These are phyloP conservation scores for Eclectus roratus DNA, from an alignment of 2,113 vertebrate genomes.

Conservation along the genomic window DNA sequence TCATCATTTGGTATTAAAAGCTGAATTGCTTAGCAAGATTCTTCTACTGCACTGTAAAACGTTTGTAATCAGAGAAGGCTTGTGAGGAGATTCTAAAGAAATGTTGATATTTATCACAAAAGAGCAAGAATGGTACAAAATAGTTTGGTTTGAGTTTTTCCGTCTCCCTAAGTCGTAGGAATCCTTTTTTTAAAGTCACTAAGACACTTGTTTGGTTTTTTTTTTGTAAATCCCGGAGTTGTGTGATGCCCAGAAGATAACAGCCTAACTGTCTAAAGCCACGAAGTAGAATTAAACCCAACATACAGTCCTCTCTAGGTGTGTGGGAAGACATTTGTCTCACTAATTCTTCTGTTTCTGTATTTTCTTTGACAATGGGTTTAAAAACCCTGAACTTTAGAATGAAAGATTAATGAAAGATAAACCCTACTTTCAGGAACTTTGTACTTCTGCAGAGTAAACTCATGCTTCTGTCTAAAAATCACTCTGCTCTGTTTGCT, in stretches of 20 bases:
- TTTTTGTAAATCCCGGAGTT: neutral
- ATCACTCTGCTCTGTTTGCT: neutral
- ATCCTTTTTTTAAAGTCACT: neutral
- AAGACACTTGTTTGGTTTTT: neutral
- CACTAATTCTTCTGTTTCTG: neutral
- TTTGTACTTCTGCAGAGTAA: neutral
- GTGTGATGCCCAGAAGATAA: neutral
- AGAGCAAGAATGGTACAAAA: neutral
- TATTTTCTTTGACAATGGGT: neutral
- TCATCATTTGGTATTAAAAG: neutral
- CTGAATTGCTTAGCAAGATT: neutral
- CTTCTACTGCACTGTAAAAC: neutral
- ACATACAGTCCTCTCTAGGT: neutral
- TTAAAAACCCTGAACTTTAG: neutral
- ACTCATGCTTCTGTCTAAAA: neutral
- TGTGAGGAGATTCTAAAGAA: neutral
- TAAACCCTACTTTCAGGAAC: neutral
- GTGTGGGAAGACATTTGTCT: neutral
- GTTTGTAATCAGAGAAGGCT: neutral
- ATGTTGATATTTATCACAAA: neutral
- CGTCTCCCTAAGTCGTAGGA: neutral
- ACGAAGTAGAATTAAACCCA: neutral
- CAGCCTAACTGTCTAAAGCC: neutral
- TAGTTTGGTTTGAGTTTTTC: neutral
- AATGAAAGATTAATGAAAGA: neutral